Base-by-base conservation (phyloP, 1,140 invertebrate genomes). In the Calliopsis andreniformis region DNA sequence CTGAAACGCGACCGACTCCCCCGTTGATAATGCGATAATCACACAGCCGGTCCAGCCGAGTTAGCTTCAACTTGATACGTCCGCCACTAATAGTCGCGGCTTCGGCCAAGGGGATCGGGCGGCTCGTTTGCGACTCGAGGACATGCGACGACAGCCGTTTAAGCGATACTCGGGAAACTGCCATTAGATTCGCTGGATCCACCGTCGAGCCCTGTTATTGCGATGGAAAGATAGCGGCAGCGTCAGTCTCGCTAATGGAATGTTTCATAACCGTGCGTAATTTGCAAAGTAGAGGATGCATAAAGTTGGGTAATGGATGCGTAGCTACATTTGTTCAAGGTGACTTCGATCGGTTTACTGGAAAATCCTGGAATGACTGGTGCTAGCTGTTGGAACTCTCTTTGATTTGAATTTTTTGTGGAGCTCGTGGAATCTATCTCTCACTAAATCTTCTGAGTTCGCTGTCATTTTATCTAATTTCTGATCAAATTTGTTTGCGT, bases 21-120 rank as follows among this genome's bases (percentile, higher is more conserved):
- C 51, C 39, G 30, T 66, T 67, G 62, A 64, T 73, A 73, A 73
- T 58, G 62, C 62, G 71, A 56, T 56, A 56, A 75, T 39, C 25
- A 73, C 28, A 42, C 28, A 42, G 10, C 30, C 20, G 58, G 8
- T 18, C 35, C 53, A n/a, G 32, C 16, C n/a, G 23, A 18, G 16
- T 8, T 6, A 14, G 67, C 3, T 32, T 25, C 14, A 8, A 35
- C 10, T 20, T 32, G 39, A 45, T 45, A n/a, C 39, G 23, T 35
- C 49, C 7, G 18, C n/a, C 0, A 43, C 10, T 59, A 49, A 51
- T 47, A 20, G 32, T 35, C 56, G 32, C 35, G 32, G 20, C 39
- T 0, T 2, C 28, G 6, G 25, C 10, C 6, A 53, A 1, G 45
- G 18, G 32, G 56, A 49, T n/a, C n/a, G n/a, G 30, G 25, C 56